Conservation (phyloP, 2,113 vertebrate species). For the Fulica atra region DNA sequence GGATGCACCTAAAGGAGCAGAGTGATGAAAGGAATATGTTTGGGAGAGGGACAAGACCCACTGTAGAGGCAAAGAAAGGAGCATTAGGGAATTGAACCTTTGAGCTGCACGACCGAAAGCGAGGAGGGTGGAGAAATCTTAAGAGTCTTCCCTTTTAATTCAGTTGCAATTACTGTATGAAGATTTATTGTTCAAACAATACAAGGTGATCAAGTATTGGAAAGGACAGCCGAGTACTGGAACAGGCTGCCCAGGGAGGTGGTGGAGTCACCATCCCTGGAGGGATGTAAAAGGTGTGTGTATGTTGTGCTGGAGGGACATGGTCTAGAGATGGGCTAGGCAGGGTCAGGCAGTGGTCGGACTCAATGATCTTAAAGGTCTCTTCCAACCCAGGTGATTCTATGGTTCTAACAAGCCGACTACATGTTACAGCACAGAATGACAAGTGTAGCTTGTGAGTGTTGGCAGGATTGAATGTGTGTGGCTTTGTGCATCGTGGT, state of each 20-base stretch:
- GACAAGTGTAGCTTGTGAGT: not conserved
- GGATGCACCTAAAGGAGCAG: not conserved
- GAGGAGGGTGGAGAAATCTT: not conserved
- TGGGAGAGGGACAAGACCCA: not conserved
- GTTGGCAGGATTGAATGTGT: not conserved
- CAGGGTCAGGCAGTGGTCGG: too few species aligned
- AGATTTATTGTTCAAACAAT: not conserved
- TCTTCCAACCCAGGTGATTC: too few species aligned
- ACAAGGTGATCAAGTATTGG: too few species aligned
- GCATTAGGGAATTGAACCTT: not conserved
- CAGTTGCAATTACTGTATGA: not conserved
- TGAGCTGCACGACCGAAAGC: not conserved
- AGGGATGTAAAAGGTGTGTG: too few species aligned
- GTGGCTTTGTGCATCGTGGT: not conserved
- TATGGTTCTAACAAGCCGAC: too few species aligned
- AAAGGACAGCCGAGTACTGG: too few species aligned
- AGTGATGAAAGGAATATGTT: fast-evolving
- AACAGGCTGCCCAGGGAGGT: too few species aligned
- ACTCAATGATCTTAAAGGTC: too few species aligned
- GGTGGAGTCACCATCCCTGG: too few species aligned
- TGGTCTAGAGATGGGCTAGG: too few species aligned
- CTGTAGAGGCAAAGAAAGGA: not conserved
- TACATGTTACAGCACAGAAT: fast-evolving
- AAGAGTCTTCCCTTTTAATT: not conserved
- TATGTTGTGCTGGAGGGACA: too few species aligned